Evolutionary conservation across 37 sponge, comb jelly and placozoan species (phyloP), one percentile per base, ranked within the genome.

Genomic region (Beroe ovata): DNA sequence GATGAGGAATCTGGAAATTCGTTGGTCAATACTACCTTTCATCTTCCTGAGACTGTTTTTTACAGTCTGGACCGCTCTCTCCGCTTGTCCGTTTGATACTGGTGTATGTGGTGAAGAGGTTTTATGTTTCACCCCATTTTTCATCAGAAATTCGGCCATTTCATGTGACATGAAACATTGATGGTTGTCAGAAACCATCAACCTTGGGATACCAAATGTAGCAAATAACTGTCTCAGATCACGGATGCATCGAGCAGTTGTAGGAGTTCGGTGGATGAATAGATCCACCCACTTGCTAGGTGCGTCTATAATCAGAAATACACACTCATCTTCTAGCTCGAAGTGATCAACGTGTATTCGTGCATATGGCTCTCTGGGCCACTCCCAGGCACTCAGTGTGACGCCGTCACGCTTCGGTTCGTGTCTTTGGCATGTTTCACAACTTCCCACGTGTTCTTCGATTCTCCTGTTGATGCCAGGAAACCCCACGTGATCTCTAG

Each of bases 251-350:
- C 19, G 33, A 29, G 59, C 21, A 25, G 89, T 72, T 11, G 64
- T 61, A 40, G 91, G 64, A 0, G 92, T 71, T 3, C 0, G 21
- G 22, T 60, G 63, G 6, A 63, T 19, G 30, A 28, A 26, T 18
- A 91, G 47, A 32, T 91, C 91, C 69, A 91, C 21, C 91, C 91
- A 92, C 29, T 92, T 92, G 0, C 89, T 89, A 35, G 64, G 64
- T 0, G 92, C 38, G 35, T 92, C 92, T 0, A 92, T 29, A 1
- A 92, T 23, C 18, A 92, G 25, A 34, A 92, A 41, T 21, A 92
- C 47, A 29, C 23, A 25, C 23, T 39, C 64, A 14, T 64, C 32
- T 29, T 30, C 32, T 30, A 29, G 6, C 8, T 29, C 64, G 8
- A 29, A 25, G 32, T 64, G 32, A 14, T 64, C 64, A 4, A 63